These are phyloP conservation scores for Colossoma macropomum DNA, from an alignment of 2,113 vertebrate genomes.

Conservation along the genomic window DNA sequence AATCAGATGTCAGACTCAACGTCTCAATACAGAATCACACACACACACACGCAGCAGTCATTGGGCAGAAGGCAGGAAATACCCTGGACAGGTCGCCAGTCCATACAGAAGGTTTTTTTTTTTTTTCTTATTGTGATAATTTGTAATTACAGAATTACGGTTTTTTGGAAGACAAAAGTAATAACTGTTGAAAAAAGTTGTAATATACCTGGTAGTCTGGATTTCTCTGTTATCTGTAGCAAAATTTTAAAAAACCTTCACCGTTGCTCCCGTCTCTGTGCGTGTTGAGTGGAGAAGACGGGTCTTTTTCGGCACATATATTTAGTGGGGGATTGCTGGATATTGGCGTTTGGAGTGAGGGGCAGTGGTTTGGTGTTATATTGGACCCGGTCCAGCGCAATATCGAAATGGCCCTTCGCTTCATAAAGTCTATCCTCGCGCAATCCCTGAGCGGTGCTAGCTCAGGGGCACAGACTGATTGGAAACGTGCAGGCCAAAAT, in stretches of 20 bases:
- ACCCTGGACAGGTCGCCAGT: no score
- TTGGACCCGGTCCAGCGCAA: constrained; percentile 36
- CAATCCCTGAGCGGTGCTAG: constrained; percentile 36
- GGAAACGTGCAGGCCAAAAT: constrained; percentile 44
- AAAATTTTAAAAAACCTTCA: constrained; percentile 12
- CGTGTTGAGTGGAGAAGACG: neutral
- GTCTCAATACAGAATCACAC: no score
- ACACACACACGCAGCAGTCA: no score
- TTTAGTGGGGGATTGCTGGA: constrained; percentile 20
- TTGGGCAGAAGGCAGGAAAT: no score
- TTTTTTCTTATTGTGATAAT: no score
- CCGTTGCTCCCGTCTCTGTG: neutral
- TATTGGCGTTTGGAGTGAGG: constrained; percentile 35
- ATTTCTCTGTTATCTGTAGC: constrained; percentile 21
- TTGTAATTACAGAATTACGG: no score
- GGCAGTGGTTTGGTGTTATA: constrained; percentile 25
- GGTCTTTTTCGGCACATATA: constrained; percentile 31
- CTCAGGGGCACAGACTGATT: constrained; percentile 52
- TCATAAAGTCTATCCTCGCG: constrained; percentile 28
- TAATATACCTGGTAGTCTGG: neutral
- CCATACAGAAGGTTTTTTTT: no score
- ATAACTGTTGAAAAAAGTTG: neutral
- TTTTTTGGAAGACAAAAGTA: neutral
- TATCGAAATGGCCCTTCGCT: constrained; percentile 31
- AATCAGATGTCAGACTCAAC: no score